Base-by-base conservation (phyloP, 2,797 vertebrate species). In the Hyperoplus lanceolatus region DNA sequence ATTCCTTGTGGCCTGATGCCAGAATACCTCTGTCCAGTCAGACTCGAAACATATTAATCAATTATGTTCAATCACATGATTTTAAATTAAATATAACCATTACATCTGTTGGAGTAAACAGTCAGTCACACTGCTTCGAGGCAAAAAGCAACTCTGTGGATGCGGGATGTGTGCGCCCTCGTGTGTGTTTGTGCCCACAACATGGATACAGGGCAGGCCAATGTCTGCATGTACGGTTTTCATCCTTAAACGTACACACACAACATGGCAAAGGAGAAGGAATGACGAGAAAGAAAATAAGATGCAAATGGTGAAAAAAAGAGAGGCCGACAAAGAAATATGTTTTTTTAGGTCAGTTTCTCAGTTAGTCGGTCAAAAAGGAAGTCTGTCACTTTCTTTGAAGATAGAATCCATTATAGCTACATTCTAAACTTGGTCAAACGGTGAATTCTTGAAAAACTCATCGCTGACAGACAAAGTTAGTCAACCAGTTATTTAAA, bases 71-170 rank as follows among this genome's bases (percentile, higher is more conserved):
- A 83, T 84, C 77, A 79, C 80, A 79, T 73, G 68, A 84, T 39
- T 78, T 83, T 55, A 81, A 87, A 89, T 87, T 60, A 66, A 87
- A 87, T 79, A 61, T 64, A 87, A 36, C 29, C 77, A 70, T 75
- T 80, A 53, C 11, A 65, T 59, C 50, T 50, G 48, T 81, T 61
- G 65, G 3, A 45, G 48, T 21, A 80, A 87, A 84, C 68, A 66
- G 29, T 29, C 16, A 11, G 71, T 75, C 76, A 55, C 29, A 38
- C 9, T 62, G 69, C 58, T 54, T n/a, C 4, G 8, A 74, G 59
- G 57, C 12, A 55, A 18, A 8, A 9, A 43, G 41, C 10, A 39
- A 45, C 45, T 62, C 45, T 70, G 21, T 42, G 21, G 12, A 16
- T 72, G 16, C 1, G 0, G 49, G 49, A 56, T 49, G n/a, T 43